Percentiles rank a stretch among this genome's conserved stretches.
phyloP scores from a whole-genome alignment of 2,888 invertebrate species.

The Laothoe populi region DNA sequence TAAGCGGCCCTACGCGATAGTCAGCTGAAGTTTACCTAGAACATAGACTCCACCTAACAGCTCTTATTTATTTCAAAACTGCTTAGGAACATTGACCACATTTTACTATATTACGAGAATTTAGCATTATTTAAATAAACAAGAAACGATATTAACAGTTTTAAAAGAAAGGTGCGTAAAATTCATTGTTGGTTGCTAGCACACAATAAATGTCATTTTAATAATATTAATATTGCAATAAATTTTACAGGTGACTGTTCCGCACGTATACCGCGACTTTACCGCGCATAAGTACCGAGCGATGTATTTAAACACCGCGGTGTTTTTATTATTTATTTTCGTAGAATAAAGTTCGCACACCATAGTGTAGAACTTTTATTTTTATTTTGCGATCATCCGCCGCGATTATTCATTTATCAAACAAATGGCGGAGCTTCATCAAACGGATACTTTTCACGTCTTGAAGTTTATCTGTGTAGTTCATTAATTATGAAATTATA shows the following conservation, averaged over 20 bases:
- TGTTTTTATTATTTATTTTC: slow-evolving; percentile 66
- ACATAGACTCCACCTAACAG: slow-evolving; percentile 25
- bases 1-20: slow-evolving; percentile 59
- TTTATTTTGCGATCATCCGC: slow-evolving; percentile 54
- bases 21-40: slow-evolving; percentile 43
- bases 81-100: neutral
- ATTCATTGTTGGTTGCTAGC: slow-evolving; percentile 2
- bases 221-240: slow-evolving; percentile 60
- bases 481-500: slow-evolving; percentile 55
- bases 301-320: slow-evolving; percentile 54
- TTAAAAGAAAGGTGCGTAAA: neutral
- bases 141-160: neutral
- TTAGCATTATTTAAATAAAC: slow-evolving; percentile 10
- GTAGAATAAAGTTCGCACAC: slow-evolving; percentile 61
- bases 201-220: slow-evolving; percentile 55
- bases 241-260: slow-evolving; percentile 56
- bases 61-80: slow-evolving; percentile 28
- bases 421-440: slow-evolving; percentile 71
- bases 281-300: slow-evolving; percentile 47
- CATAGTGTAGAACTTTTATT: slow-evolving; percentile 51
- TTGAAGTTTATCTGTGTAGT: slow-evolving; percentile 42
- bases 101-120: neutral
- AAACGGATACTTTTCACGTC: slow-evolving; percentile 63
- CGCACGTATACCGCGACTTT: slow-evolving; percentile 46
- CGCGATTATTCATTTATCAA: slow-evolving; percentile 70